Conservation (phyloP, 2,888 invertebrate genomes). For the Mimas tiliae region DNA sequence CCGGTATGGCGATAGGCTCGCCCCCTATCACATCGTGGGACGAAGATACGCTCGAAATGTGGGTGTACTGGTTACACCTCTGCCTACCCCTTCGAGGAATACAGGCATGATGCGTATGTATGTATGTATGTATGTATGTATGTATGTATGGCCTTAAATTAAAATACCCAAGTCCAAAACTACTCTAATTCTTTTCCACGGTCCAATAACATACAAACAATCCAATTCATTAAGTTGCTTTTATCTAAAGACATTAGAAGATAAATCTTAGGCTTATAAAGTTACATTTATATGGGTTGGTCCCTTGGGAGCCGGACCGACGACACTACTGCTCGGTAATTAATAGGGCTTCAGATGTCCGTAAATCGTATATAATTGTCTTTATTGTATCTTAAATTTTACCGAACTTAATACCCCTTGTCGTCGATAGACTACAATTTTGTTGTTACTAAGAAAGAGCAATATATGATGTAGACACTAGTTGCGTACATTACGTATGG, state of each 20-base stretch:
- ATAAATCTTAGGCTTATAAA: constrained; percentile 21
- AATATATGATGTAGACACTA: neutral
- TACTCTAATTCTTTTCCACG: neutral
- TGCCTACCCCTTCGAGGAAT: too few species aligned
- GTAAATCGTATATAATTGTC: constrained; percentile 16
- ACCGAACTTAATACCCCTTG: neutral
- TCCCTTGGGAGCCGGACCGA: neutral
- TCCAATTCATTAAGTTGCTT: constrained; percentile 17
- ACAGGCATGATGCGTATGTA: too few species aligned
- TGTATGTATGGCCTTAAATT: too few species aligned
- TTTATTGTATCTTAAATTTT: neutral
- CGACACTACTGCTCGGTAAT: neutral
- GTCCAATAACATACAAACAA: constrained; percentile 14
- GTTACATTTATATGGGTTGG: constrained; percentile 15
- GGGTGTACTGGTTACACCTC: too few species aligned
- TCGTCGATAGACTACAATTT: neutral
- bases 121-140: too few species aligned
- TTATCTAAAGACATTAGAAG: constrained; percentile 10
- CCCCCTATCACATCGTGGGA: too few species aligned
- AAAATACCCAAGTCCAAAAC: too few species aligned
- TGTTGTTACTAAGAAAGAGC: too few species aligned
- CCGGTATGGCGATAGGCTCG: too few species aligned
- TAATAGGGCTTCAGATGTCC: constrained; percentile 9
- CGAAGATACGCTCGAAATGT: too few species aligned
- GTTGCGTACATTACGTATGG: too few species aligned